Evolutionary conservation across 2,113 vertebrate genomes (phyloP).

Genomic region (Pseudorectes ferrugineus): DNA sequence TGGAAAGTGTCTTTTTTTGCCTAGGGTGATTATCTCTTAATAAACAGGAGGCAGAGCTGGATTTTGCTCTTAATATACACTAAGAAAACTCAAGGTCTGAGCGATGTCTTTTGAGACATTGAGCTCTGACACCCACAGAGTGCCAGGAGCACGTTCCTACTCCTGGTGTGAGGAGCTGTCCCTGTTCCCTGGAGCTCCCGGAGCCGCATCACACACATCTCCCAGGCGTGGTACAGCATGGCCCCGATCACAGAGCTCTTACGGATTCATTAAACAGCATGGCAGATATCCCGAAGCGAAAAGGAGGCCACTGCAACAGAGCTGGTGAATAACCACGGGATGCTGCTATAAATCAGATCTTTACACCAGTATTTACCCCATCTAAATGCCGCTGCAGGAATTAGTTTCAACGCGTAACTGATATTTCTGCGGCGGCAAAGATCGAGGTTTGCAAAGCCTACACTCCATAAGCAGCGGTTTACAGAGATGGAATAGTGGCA

Average conservation of each 20-base stretch:
- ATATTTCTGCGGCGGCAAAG: slow-evolving; percentile 21
- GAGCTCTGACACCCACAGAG: background rate
- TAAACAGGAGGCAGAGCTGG: background rate
- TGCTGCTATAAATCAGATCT: slow-evolving; percentile 14
- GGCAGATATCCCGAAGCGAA: background rate
- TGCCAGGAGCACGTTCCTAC: background rate
- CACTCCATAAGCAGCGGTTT: slow-evolving; percentile 55
- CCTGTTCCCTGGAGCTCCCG: background rate
- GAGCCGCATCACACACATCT: rapidly evolving
- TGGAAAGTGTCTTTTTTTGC: background rate
- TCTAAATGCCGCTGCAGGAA: slow-evolving; percentile 45
- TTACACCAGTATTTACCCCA: slow-evolving; percentile 44
- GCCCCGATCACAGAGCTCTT: background rate
- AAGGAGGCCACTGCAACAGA: background rate
- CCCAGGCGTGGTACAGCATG: rapidly evolving
- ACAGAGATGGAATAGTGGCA: slow-evolving; percentile 66
- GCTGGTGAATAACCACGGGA: slow-evolving; percentile 20
- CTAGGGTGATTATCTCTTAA: background rate
- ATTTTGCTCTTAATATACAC: background rate
- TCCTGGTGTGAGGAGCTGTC: rapidly evolving
- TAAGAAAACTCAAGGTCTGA: background rate
- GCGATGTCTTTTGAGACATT: rapidly evolving
- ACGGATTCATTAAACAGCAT: background rate
- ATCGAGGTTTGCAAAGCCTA: slow-evolving; percentile 36
- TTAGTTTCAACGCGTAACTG: slow-evolving; percentile 31